Base-by-base conservation (phyloP, 37 sponge, comb jelly and placozoan genomes). In the Bolinopsis microptera region DNA sequence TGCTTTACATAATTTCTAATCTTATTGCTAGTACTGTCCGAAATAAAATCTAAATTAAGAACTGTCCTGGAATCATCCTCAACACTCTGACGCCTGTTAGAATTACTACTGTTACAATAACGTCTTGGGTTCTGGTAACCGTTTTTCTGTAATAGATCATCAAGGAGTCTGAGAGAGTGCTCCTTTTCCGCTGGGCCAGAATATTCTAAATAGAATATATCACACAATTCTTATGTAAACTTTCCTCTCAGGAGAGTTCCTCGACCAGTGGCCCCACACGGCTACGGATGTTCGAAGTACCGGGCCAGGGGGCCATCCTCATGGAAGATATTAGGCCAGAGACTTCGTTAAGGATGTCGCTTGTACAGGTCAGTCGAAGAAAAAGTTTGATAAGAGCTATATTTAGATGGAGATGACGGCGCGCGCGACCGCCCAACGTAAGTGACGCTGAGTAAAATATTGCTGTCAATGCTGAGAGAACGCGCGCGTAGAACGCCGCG, bases 241-340 rank as follows among this genome's bases (percentile, higher is more conserved):
- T n/a, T n/a, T n/a, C n/a, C n/a, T n/a, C n/a, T 5, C 61, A 77
- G 80, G 80, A 77, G 1, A 77, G 32, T 32, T 22, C 74, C 25
- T 28, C 25, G 3, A 28, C 74, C 16, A 70, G 25, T 22, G 61
- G 38, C 2, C 90, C 90, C 2, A 39, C 90, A 9, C 90, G 61
- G 13, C 30, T 86, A 8, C 3, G 90, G 3, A 86, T 86, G 90
- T 86, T 86, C 39, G 90, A 86, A 40, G 61, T 86, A 23, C 41
- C 61, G 31, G 83, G 83, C 8, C 38, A 32, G 38, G 61, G 61
- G 1, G 90, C 90, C 9, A 41, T 41, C 18, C 61, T 39, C 23
- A 34, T 86, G 90, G 90, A 86, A 24, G 90, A 86, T 38, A 86
- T 86, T 3, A 39, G 90, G 36, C 90, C 90, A 0, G 90, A 86